phyloP scores from a whole-genome alignment of 35 echinoderm and acorn worm species.

The Apostichopus japonicus region DNA sequence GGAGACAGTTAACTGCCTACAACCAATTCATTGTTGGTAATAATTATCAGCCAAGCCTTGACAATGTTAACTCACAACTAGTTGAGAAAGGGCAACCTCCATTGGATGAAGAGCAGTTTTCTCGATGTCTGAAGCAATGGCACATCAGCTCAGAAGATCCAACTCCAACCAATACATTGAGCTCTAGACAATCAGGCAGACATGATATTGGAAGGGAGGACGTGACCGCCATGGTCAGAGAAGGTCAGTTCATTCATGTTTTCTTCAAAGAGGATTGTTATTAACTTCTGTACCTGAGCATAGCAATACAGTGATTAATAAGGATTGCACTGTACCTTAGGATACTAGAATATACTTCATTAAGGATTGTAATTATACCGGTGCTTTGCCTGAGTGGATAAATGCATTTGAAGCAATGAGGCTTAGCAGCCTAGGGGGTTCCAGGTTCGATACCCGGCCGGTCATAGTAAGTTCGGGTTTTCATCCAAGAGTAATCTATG shows the following conservation, averaged over 20 bases:
- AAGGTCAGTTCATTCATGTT: neutral
- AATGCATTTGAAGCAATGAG: too few relatives aligned
- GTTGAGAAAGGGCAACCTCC: neutral
- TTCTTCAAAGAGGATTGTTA: too few relatives aligned
- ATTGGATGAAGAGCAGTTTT: conserved; percentile 71
- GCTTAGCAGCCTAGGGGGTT: too few relatives aligned
- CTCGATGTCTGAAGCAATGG: conserved; percentile 57
- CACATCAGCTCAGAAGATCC: conserved; percentile 50
- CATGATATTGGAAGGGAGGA: neutral
- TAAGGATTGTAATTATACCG: too few relatives aligned
- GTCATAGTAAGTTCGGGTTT: too few relatives aligned
- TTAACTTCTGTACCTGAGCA: too few relatives aligned
- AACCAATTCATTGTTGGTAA: neutral
- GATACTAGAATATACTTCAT: too few relatives aligned
- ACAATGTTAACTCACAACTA: conserved; percentile 11
- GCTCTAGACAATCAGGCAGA: conserved; percentile 50
- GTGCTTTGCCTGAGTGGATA: too few relatives aligned
- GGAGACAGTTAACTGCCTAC: neutral
- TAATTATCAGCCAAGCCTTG: conserved; percentile 9
- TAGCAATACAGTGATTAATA: too few relatives aligned
- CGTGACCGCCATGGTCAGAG: neutral
- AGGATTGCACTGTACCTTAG: too few relatives aligned
- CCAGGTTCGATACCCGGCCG: too few relatives aligned
- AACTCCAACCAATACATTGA: conserved; percentile 57
- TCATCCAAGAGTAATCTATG: too few relatives aligned